Evolutionary conservation across 2,797 vertebrate genomes (phyloP), one percentile per base, ranked within the genome.

Genomic region (Sebastes oblongus): DNA sequence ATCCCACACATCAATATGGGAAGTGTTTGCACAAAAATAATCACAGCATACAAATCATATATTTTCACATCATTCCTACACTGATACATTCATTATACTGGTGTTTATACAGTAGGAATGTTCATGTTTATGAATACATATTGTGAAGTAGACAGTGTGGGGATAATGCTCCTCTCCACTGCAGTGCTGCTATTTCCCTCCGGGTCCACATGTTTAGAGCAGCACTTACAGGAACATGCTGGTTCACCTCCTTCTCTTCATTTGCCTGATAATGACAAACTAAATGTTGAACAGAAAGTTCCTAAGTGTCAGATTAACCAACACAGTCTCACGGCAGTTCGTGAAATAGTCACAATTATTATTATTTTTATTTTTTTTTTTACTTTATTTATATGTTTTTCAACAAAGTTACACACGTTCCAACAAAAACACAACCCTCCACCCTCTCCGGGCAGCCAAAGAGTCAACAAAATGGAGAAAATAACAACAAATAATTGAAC

Each of bases 361-460:
- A 5, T 36, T 13, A 13, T 7, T 46, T 0, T 0, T 0, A n/a
- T 6, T 0, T 6, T 18, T 46, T 46, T 46, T 46, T 46, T 46
- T 3, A 18, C 42, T 16, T 18, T 46, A 13, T 42, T 42, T 42
- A 42, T 42, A 42, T 16, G 42, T 46, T 46, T 46, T 46, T 46
- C 39, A 42, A 46, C 42, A 46, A 46, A 18, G 6, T 18, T 46
- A 18, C 42, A 46, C 39, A 42, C 6, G 6, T 42, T 42, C 39
- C 36, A 39, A 39, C 36, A 39, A 39, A 39, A 39, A 42, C 39
- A 42, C 39, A 42, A 42, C 39, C 39, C 14, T 42, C 39, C 14
- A 16, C 39, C 39, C 39, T 42, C 39, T 5, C 39, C 39, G 6
- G 14, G 7, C 42, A 46, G 6, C 42, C 42, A 46, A 46, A 46